phyloP scores from a whole-genome alignment of 2,888 invertebrate species.

The Coenonympha arcania region DNA sequence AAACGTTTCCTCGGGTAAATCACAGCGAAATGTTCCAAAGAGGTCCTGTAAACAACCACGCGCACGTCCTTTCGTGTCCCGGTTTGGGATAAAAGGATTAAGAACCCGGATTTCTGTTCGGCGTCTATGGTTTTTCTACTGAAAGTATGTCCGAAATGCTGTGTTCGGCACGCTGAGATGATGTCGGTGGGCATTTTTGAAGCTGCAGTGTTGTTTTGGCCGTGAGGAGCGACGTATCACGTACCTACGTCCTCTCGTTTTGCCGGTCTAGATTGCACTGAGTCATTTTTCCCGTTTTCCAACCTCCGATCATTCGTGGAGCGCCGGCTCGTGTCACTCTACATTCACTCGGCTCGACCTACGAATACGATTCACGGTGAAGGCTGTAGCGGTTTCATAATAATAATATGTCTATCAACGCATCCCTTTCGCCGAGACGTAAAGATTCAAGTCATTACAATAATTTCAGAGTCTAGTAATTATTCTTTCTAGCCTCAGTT shows the following conservation, averaged over 20 bases:
- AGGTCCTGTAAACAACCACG: slow-evolving; percentile 77
- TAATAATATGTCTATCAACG: no score
- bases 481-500: no score
- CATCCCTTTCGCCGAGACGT: no score
- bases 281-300: slow-evolving; percentile 10
- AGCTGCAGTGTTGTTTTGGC: slow-evolving; percentile 24
- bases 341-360: slow-evolving; percentile 26
- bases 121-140: slow-evolving; percentile 59
- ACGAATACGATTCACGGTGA: no score
- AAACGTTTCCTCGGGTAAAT: slow-evolving; percentile 78
- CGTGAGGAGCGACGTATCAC: slow-evolving; percentile 26
- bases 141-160: slow-evolving; percentile 54
- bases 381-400: no score
- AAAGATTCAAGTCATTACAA: no score
- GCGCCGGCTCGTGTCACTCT: slow-evolving; percentile 20
- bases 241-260: slow-evolving; percentile 30
- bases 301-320: slow-evolving; percentile 6
- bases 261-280: slow-evolving; percentile 41
- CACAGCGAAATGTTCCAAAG: slow-evolving; percentile 78
- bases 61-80: slow-evolving; percentile 76
- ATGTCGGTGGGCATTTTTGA: slow-evolving; percentile 58
- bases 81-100: slow-evolving; percentile 73
- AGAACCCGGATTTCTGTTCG: slow-evolving; percentile 77
- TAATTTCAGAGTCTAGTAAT: no score
- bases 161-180: slow-evolving; percentile 46